Conservation (phyloP, 2,797 vertebrate species). For the Melanogrammus aeglefinus region DNA sequence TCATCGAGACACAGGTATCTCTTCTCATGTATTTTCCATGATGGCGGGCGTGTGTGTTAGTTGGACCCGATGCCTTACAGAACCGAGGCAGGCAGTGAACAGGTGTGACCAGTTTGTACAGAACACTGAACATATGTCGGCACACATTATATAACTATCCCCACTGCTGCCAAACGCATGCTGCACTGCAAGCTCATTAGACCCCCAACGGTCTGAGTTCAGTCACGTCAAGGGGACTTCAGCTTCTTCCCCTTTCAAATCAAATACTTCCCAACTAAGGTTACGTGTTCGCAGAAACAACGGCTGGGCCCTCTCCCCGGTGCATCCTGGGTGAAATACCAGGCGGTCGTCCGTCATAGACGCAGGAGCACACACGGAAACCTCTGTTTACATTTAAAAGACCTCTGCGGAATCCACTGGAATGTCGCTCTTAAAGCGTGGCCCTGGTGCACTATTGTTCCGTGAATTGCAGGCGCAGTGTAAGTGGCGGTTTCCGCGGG, state of each 20-base stretch:
- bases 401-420: slow-evolving; percentile 30
- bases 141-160: background rate
- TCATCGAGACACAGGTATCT: background rate
- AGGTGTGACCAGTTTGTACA: background rate
- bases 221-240: background rate
- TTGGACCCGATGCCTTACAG: background rate
- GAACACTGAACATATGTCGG: background rate
- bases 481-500: background rate
- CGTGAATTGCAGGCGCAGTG: background rate
- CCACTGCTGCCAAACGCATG: background rate
- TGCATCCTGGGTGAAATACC: slow-evolving; percentile 45
- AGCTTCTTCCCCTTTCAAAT: background rate
- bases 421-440: slow-evolving; percentile 46
- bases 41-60: background rate
- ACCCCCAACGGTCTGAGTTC: background rate
- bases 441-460: background rate
- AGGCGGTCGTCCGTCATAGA: slow-evolving; percentile 31
- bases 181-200: background rate
- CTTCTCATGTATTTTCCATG: background rate
- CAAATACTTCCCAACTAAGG: slow-evolving; percentile 12
- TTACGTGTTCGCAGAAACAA: slow-evolving; percentile 1
- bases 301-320: background rate
- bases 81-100: background rate
- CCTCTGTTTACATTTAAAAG: slow-evolving; percentile 34
- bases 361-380: slow-evolving; percentile 22